A percentile compares a stretch with the other conserved stretches of the same genome.
phyloP scores from a whole-genome alignment of 1,140 invertebrate species.

The Anthonomus grandis region DNA sequence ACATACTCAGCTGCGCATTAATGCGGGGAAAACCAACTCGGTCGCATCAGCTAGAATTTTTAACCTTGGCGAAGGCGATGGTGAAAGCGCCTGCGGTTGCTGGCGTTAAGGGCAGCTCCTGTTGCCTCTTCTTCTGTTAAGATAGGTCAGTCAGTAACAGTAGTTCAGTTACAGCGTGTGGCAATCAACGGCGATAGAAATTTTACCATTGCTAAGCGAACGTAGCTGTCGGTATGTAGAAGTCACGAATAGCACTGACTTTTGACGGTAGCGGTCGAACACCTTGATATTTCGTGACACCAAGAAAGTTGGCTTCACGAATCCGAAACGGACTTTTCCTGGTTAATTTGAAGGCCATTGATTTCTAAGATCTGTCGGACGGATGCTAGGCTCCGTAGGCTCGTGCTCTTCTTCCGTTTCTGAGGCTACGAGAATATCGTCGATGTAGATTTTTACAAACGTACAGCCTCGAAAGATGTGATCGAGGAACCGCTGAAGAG shows the following conservation, averaged over 20 bases:
- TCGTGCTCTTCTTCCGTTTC: constrained; percentile 33
- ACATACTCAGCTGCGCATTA: neutral
- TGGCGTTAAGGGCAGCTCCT: neutral
- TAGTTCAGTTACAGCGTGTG: neutral
- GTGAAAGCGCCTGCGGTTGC: neutral
- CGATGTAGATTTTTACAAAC: no score
- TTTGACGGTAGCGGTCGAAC: constrained; percentile 35
- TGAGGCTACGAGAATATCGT: constrained; percentile 44
- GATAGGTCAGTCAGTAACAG: neutral
- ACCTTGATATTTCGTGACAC: constrained; percentile 33
- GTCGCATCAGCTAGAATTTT: constrained; percentile 17
- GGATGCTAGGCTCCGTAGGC: constrained; percentile 31
- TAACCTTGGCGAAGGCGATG: neutral
- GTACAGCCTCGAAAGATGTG: constrained; percentile 37
- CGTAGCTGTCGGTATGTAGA: constrained; percentile 3
- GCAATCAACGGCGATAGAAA: neutral
- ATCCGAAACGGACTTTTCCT: constrained; percentile 37
- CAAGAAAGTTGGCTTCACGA: constrained; percentile 34
- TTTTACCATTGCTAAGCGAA: constrained; percentile 31
- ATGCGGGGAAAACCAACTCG: constrained; percentile 28
- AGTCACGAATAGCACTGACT: neutral
- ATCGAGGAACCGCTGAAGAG: constrained; percentile 55
- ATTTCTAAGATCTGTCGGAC: constrained; percentile 32
- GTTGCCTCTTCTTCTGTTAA: neutral
- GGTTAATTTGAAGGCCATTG: constrained; percentile 37